Base-by-base conservation (phyloP, 2,888 invertebrate genomes). In the Dynastes grantii region DNA sequence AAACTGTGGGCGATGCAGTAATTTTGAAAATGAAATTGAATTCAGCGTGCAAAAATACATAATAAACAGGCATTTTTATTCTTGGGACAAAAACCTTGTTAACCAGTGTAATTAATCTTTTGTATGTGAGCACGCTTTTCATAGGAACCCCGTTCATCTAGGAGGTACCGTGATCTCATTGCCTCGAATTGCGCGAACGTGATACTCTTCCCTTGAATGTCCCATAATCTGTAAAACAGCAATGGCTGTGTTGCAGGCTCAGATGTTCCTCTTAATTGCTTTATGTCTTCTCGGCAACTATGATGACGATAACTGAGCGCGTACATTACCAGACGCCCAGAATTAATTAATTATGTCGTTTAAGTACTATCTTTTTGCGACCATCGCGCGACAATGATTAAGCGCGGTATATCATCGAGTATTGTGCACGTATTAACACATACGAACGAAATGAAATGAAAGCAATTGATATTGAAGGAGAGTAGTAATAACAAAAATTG, bases 261-360 rank as follows among this genome's bases (percentile, higher is more conserved):
- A 27, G 49, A 22, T 49, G 51, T 68, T 51, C 13, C 16, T 40
- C n/a, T 68, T 68, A 68, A 68, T 68, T 68, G 29, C 53, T 29
- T 40, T n/a, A 65, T 65, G 40, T 65, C 65, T 37, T 40, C 65
- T 27, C n/a, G 13, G n/a, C 51, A 53, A 27, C 9, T 27, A 51
- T 13, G 68, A 51, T 68, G 68, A 68, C 29, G 68, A 68, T 51
- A 32, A 68, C 32, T 49, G 29, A 68, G 51, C 68, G 51, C 29
- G 49, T 51, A 68, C 27, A 68, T 67, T 49, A 27, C 51, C 29
- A 68, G 51, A 51, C 49, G 68, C 51, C 51, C 27, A 68, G 51
- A 51, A 68, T 22, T 68, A 68, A 68, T 68, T 68, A 68, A 68
- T 68, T 68, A 68, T 68, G 27, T 68, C 68, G 51, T 29, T 68